phyloP scores from a whole-genome alignment of 2,113 vertebrate genomes.

The Plecturocebus donacophilus region DNA sequence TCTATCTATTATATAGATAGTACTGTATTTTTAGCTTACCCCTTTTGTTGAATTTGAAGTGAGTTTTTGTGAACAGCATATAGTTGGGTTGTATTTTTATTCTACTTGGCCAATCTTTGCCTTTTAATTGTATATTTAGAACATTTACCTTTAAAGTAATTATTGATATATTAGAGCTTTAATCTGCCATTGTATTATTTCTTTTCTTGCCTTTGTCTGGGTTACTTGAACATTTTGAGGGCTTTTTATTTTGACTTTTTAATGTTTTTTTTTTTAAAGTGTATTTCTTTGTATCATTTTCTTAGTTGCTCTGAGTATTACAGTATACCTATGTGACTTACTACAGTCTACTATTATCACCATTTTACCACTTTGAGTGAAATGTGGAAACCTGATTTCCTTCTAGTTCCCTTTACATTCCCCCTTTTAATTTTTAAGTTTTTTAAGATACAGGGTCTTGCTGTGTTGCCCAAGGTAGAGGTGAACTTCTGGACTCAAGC shows the following conservation, averaged over 20 bases:
- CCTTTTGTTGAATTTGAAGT: neutral
- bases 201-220: neutral
- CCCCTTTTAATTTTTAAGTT: neutral
- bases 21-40: neutral
- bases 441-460: too few relatives aligned
- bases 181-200: conserved; percentile 39
- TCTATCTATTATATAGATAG: neutral
- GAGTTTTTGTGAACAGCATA: neutral
- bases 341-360: neutral
- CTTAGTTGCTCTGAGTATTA: conserved; percentile 27
- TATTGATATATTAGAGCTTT: neutral
- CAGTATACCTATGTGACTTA: neutral
- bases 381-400: neutral
- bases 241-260: conserved; percentile 17
- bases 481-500: too few relatives aligned
- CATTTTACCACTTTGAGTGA: neutral
- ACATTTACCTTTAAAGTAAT: neutral
- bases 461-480: too few relatives aligned
- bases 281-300: neutral
- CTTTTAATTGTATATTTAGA: neutral
- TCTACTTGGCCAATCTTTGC: neutral
- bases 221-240: neutral
- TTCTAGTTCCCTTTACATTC: neutral
- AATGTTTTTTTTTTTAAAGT: neutral
- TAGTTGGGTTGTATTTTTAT: neutral